Percentiles rank a stretch among this genome's conserved stretches.
Evolutionary conservation across 2,113 vertebrate genomes (phyloP).

Genomic region (Corythornis cristatus): DNA sequence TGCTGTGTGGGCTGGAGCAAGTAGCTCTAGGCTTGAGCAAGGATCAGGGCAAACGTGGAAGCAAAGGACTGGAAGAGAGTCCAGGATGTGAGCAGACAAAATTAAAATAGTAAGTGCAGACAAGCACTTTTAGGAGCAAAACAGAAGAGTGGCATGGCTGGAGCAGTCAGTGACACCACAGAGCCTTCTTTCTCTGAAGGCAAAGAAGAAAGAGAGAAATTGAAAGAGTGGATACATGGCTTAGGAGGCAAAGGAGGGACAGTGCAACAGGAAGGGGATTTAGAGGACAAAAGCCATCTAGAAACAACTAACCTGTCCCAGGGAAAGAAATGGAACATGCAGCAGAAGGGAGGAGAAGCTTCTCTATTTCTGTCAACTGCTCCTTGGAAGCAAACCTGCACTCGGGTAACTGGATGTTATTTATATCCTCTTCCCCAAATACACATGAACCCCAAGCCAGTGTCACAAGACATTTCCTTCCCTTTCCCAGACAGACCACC

Average conservation of each 20-base stretch:
- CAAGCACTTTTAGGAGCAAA: background rate
- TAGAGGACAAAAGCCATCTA: background rate
- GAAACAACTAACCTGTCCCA: background rate
- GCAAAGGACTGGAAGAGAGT: background rate
- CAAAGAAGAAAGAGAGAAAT: background rate
- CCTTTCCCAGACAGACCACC: background rate
- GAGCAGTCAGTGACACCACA: background rate
- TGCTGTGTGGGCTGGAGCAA: background rate
- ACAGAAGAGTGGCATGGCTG: background rate
- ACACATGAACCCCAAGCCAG: background rate
- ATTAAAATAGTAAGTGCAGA: background rate
- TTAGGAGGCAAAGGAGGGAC: background rate
- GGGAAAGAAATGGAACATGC: background rate
- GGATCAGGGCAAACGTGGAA: background rate
- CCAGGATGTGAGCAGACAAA: background rate
- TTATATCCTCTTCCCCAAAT: background rate
- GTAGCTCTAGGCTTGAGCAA: background rate
- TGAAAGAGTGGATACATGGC: background rate
- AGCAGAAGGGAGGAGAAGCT: background rate
- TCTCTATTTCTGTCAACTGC: background rate
- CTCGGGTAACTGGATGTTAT: background rate
- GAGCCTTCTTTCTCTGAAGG: background rate
- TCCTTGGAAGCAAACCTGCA: background rate
- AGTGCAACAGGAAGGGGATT: background rate
- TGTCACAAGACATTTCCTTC: background rate